phyloP scores from a whole-genome alignment of 2,113 vertebrate species.

The Ellobius talpinus region DNA sequence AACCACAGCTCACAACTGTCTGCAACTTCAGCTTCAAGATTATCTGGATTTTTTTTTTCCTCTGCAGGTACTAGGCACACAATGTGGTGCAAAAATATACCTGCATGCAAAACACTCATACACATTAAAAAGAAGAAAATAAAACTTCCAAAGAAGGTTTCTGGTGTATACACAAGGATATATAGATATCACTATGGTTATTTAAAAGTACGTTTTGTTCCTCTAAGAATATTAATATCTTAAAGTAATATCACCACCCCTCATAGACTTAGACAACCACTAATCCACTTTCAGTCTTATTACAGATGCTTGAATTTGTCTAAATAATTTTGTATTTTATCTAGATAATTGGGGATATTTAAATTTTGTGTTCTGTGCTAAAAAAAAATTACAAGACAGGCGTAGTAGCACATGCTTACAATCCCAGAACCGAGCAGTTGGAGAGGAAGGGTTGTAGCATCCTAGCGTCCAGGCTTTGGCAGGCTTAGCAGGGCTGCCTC shows the following conservation, averaged over 20 bases:
- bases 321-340: neutral
- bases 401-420: neutral
- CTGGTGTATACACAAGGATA: neutral
- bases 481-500: neutral
- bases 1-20: neutral
- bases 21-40: neutral
- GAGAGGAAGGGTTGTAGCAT: neutral
- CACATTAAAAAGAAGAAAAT: neutral
- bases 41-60: neutral
- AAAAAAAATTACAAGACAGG: neutral
- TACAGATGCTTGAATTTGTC: slow-evolving; percentile 29
- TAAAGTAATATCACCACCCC: neutral
- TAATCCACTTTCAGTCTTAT: slow-evolving; percentile 23
- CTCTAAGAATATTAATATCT: neutral
- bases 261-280: neutral
- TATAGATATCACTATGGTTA: neutral
- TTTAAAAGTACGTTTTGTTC: slow-evolving; percentile 9
- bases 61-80: neutral
- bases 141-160: neutral
- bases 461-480: neutral
- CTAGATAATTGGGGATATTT: neutral
- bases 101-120: neutral
- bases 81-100: neutral
- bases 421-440: neutral
- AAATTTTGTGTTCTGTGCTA: neutral